Conservation (phyloP, 2,113 vertebrate genomes). For the Corythaeola cristata region DNA sequence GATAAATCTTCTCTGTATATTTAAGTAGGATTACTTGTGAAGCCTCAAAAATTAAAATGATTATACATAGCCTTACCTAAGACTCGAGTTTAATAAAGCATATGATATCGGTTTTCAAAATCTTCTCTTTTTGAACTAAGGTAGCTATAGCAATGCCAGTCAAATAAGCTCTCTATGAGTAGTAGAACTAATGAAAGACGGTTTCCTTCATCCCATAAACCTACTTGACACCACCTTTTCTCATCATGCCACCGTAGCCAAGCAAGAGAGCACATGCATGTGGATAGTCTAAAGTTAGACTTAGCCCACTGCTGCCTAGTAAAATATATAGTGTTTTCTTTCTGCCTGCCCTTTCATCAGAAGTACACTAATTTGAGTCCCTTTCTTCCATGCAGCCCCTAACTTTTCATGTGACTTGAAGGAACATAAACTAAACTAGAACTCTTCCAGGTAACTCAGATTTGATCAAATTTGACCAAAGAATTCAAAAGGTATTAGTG, state of each 20-base stretch:
- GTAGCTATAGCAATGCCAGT: conserved; percentile 2
- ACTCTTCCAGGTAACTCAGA: neutral
- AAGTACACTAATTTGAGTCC: neutral
- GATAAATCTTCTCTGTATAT: conserved; percentile 45
- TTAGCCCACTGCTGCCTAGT: neutral
- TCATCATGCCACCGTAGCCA: neutral
- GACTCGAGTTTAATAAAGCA: conserved; percentile 55
- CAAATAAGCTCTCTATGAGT: neutral
- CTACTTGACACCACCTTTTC: neutral
- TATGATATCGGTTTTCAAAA: conserved; percentile 37
- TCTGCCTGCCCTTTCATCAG: neutral
- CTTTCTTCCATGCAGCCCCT: neutral
- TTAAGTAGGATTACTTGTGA: conserved; percentile 57
- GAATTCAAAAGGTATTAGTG: neutral
- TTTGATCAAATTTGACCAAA: neutral
- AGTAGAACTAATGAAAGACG: neutral
- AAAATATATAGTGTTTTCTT: neutral
- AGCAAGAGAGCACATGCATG: neutral
- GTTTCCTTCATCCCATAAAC: neutral
- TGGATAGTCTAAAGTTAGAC: neutral
- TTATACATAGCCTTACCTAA: conserved; percentile 49
- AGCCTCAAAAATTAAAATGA: conserved; percentile 55
- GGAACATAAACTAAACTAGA: neutral
- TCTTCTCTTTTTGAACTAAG: neutral
- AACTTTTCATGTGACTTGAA: neutral